Base-by-base conservation (phyloP, 2,113 vertebrate genomes). In the Strix uralensis region DNA sequence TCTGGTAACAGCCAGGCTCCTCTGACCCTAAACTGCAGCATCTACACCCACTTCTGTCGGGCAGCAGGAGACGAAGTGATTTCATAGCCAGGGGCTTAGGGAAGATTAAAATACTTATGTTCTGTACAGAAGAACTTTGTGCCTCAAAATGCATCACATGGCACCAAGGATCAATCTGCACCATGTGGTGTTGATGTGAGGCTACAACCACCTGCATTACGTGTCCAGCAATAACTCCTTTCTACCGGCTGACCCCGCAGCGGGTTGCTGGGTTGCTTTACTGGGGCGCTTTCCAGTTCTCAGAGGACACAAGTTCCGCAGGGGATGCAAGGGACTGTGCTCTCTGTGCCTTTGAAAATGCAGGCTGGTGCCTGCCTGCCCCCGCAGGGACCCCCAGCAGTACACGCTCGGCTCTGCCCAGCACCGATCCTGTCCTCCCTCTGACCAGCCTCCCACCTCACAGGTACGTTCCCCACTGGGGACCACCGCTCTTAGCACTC, bases 21-120 rank as follows among this genome's bases (percentile, higher is more conserved):
- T 63, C 63, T 22, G 46, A 19, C n/a, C 7, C 51, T 3, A 5
- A 34, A 25, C 40, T 30, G 38, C 27, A 32, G 38, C 55, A 17
- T 9, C 55, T 25, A 13, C 36, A 2, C 4, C 1, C 8, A 0
- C 27, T 38, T 27, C 1, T 13, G 2, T 6, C 14, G 23, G 26
- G 30, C 47, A 21, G 11, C 1, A 9, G 55, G 32, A 26, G 40
- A 11, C 7, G 4, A 49, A 73, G 17, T 23, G 40, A 11, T 17
- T 59, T 42, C 66, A 15, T 5, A 54, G n/a, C 46, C 15, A 1
- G n/a, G 17, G 44, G 5, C 11, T 15, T 30, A 7, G 69, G 27
- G 63, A 13, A 21, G 38, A 11, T 47, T 29, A 9, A 27, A 26
- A n/a, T 18, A 40, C 11, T 25, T n/a, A 27, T 13, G 13, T 32